These are phyloP conservation scores for Lissonota sp. DNA, from an alignment of 2,888 invertebrate species.

Conservation along the genomic window DNA sequence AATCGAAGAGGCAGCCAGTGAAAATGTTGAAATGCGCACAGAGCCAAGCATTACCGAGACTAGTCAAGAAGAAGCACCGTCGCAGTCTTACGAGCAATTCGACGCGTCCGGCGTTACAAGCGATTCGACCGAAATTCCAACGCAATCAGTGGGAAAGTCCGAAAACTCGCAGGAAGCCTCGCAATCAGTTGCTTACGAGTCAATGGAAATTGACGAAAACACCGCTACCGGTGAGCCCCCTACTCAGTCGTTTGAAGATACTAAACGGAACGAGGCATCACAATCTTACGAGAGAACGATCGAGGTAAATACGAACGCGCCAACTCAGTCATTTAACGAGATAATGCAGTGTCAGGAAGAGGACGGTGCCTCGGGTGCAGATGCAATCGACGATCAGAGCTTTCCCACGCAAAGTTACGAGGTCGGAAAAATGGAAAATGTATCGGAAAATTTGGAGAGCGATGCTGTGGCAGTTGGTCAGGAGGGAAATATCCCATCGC, in stretches of 20 bases:
- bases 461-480: slow-evolving; percentile 77
- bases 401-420: slow-evolving; percentile 82
- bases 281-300: slow-evolving; percentile 74
- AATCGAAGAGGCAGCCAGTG: slow-evolving; percentile 47
- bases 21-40: slow-evolving; percentile 68
- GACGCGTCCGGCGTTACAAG: slow-evolving; percentile 67
- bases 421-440: slow-evolving; percentile 77
- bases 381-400: slow-evolving; percentile 76
- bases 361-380: slow-evolving; percentile 65
- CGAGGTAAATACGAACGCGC: slow-evolving; percentile 74
- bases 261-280: slow-evolving; percentile 74
- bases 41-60: slow-evolving; percentile 71
- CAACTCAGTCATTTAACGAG: slow-evolving; percentile 80
- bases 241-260: slow-evolving; percentile 78
- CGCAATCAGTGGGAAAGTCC: slow-evolving; percentile 78
- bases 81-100: slow-evolving; percentile 80
- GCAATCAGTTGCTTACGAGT: slow-evolving; percentile 75
- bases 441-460: slow-evolving; percentile 76
- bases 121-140: slow-evolving; percentile 76
- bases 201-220: slow-evolving; percentile 76
- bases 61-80: slow-evolving; percentile 77
- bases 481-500: slow-evolving; percentile 80
- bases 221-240: slow-evolving; percentile 73
- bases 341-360: slow-evolving; percentile 75
- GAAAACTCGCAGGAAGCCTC: slow-evolving; percentile 78